Evolutionary conservation across 2,797 vertebrate species (phyloP).

Genomic region (Alcedo quadribrachys): DNA sequence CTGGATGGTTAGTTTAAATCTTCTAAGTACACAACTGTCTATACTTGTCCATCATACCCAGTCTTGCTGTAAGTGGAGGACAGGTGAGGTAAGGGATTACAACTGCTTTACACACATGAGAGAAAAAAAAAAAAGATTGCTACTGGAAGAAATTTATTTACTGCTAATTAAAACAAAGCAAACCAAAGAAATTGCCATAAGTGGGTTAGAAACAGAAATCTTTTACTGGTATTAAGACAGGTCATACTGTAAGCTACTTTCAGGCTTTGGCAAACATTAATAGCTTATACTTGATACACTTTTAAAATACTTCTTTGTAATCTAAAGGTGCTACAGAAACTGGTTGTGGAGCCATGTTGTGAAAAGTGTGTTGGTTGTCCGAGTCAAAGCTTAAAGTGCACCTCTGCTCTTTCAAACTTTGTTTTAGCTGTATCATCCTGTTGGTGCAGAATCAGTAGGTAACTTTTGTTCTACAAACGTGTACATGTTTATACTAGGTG

Average conservation of each 20-base stretch:
- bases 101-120: not conserved
- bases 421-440: not conserved
- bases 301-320: not conserved
- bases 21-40: not conserved
- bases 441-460: not conserved
- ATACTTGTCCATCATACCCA: not conserved
- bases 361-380: not conserved
- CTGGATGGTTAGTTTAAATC: not conserved
- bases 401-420: not conserved
- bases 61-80: not conserved
- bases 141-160: not conserved
- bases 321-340: not conserved
- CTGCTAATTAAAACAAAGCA: not conserved
- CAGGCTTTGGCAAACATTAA: not conserved
- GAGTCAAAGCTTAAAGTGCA: not conserved
- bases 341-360: not conserved
- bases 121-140: not conserved
- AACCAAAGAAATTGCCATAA: not conserved
- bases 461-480: not conserved
- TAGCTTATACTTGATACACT: not conserved
- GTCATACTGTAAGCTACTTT: not conserved
- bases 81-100: not conserved
- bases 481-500: not conserved
- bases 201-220: not conserved
- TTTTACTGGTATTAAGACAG: not conserved